Conservation (phyloP, 2,888 invertebrate genomes). For the Nephrotoma flavescens region DNA sequence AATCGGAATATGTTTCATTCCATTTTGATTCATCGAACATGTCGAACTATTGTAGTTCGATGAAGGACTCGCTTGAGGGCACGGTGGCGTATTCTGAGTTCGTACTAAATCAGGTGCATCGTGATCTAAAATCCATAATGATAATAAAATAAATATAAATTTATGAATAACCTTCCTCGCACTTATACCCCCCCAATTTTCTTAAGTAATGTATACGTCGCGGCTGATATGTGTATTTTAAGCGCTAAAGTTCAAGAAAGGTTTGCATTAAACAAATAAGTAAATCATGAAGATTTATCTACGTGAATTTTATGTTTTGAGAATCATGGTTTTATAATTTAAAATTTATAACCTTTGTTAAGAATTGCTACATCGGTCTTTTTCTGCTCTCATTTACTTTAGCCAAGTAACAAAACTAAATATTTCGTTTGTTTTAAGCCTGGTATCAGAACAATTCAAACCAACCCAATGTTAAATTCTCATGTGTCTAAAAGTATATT, state of each 20-base stretch:
- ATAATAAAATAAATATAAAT: not conserved
- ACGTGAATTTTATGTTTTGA: no score
- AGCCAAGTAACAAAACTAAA: no score
- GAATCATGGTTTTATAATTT: no score
- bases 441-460: no score
- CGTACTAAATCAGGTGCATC: conserved; percentile 26
- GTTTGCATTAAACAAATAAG: no score
- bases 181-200: conserved; percentile 56
- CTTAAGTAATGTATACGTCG: conserved; percentile 49
- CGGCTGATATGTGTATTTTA: conserved; percentile 60
- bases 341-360: no score
- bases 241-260: conserved; percentile 33
- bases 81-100: not conserved
- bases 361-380: no score
- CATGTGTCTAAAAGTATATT: no score
- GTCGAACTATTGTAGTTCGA: not conserved
- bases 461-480: no score
- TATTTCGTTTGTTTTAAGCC: no score
- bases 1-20: not conserved
- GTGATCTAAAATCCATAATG: not conserved
- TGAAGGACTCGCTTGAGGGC: not conserved
- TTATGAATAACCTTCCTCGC: conserved; percentile 40
- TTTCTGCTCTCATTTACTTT: no score
- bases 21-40: not conserved
- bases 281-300: no score